phyloP scores from a whole-genome alignment of 2,113 vertebrate species.

The Myiozetetes cayanensis region DNA sequence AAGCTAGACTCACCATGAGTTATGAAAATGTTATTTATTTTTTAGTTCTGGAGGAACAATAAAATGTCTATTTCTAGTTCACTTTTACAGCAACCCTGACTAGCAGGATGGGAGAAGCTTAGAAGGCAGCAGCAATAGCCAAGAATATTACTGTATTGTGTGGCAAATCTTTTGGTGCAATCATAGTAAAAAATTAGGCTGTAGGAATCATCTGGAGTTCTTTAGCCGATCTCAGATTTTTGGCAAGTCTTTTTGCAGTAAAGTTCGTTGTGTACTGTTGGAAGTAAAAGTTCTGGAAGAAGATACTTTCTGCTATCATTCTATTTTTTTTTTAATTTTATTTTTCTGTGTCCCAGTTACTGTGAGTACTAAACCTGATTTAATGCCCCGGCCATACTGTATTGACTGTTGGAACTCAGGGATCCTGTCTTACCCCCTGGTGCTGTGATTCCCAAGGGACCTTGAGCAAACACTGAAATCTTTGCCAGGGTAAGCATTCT shows the following conservation, averaged over 20 bases:
- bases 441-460: conserved; percentile 58
- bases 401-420: conserved; percentile 48
- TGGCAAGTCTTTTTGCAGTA: background rate
- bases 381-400: fast-evolving
- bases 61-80: background rate
- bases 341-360: background rate
- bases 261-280: background rate
- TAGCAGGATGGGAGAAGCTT: background rate
- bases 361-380: background rate
- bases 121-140: background rate
- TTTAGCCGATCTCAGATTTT: background rate
- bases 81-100: background rate
- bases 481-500: background rate
- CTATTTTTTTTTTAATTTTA: background rate
- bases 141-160: background rate
- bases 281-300: background rate
- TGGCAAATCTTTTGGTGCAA: background rate
- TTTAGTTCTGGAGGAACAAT: background rate
- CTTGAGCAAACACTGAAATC: conserved; percentile 10
- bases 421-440: conserved; percentile 48
- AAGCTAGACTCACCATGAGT: background rate
- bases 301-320: background rate
- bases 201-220: background rate
- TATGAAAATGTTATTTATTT: background rate
- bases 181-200: background rate